Conservation (phyloP, 2,113 vertebrate genomes). For the Pseudonaja textilis region DNA sequence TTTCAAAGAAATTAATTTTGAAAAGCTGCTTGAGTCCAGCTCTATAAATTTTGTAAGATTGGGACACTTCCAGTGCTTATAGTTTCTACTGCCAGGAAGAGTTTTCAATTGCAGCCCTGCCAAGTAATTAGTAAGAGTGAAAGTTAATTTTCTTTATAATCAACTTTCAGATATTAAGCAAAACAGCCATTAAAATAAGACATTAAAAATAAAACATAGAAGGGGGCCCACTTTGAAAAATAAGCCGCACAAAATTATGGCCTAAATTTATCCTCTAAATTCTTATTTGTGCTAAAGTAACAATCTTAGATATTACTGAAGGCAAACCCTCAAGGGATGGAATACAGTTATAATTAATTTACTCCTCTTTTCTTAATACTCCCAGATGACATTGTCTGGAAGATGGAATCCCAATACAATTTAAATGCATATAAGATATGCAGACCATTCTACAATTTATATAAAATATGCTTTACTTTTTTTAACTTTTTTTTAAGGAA, state of each 20-base stretch:
- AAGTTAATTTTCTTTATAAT: not conserved
- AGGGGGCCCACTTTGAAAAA: not conserved
- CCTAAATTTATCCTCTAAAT: not conserved
- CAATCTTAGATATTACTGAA: not conserved
- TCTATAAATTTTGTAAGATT: not conserved
- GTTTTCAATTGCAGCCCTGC: not conserved
- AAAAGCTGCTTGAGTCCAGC: not conserved
- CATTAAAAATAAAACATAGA: not conserved
- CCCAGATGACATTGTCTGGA: not conserved
- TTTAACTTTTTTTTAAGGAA: not conserved
- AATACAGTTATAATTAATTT: not conserved
- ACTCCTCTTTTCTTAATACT: not conserved
- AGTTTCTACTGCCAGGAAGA: not conserved
- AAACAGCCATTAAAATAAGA: not conserved
- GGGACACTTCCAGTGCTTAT: not conserved
- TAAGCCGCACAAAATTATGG: not conserved
- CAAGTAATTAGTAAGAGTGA: not conserved
- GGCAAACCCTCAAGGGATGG: not conserved
- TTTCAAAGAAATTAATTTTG: not conserved
- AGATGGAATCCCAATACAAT: not conserved
- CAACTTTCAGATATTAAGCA: not conserved
- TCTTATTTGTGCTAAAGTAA: not conserved
- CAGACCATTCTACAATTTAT: not conserved
- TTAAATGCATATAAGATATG: not conserved
- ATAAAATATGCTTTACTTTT: not conserved